These are phyloP conservation scores for Carassius auratus DNA, from an alignment of 2,113 vertebrate species.

Conservation along the genomic window DNA sequence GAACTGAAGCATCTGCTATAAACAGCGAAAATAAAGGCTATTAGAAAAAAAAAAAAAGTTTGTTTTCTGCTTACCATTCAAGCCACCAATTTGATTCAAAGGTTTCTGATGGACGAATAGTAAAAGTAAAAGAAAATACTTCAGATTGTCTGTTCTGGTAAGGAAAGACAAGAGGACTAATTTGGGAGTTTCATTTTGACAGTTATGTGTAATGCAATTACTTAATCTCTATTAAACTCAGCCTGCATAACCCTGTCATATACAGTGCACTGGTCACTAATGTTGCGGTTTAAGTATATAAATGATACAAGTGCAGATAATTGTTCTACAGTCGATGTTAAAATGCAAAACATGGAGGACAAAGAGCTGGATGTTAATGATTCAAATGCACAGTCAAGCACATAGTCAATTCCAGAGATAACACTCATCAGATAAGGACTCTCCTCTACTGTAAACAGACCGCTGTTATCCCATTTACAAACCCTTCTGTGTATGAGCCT, in stretches of 20 bases:
- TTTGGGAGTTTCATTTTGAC: constrained; percentile 32
- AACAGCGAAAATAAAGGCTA: neutral
- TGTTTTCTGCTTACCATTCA: neutral
- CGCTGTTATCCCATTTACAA: neutral
- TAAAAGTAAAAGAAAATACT: neutral
- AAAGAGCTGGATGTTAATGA: neutral
- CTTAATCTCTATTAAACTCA: constrained; percentile 17
- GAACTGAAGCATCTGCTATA: neutral
- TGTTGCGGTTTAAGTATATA: neutral
- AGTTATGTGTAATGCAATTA: constrained; percentile 26
- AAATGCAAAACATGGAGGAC: neutral
- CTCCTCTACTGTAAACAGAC: neutral
- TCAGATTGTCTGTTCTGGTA: neutral
- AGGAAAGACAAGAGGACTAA: constrained; percentile 4
- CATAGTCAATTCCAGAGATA: neutral
- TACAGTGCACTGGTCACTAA: neutral
- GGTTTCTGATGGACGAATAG: neutral
- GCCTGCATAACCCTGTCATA: neutral
- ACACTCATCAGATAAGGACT: neutral
- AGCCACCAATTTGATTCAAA: neutral
- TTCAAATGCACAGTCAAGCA: neutral
- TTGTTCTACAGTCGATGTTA: neutral
- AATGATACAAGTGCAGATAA: neutral
- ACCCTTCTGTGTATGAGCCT: neutral
- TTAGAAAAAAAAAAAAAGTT: neutral